These are phyloP conservation scores for Vanessa tameamea DNA, from an alignment of 1,140 invertebrate species.

Conservation along the genomic window DNA sequence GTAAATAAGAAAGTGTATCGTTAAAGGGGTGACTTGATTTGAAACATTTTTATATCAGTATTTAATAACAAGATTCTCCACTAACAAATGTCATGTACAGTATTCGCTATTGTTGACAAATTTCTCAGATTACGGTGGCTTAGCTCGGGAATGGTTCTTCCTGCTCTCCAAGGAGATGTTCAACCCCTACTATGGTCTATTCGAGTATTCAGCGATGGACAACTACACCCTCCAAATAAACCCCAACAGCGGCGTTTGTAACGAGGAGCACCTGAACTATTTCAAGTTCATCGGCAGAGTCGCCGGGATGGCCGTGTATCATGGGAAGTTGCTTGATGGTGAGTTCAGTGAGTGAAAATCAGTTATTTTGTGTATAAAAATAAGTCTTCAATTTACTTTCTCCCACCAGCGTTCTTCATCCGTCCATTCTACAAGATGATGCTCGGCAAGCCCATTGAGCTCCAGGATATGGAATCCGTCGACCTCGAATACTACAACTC, in stretches of 20 bases:
- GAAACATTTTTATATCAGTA: too few species aligned
- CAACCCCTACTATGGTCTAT: slow-evolving; percentile 99
- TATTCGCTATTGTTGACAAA: too few species aligned
- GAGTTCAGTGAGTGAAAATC: too few species aligned
- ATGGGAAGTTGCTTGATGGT: slow-evolving; percentile 98
- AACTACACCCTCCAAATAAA: slow-evolving; percentile 99
- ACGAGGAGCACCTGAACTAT: slow-evolving; percentile 98
- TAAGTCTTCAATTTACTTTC: not conserved
- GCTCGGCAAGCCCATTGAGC: slow-evolving; percentile 95
- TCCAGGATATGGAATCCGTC: slow-evolving; percentile 99
- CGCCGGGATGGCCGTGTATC: slow-evolving; percentile 99
- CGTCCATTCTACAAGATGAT: slow-evolving; percentile 99
- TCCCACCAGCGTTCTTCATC: slow-evolving; percentile 95
- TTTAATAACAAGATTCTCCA: too few species aligned
- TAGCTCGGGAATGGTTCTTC: slow-evolving; percentile 99
- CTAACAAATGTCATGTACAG: too few species aligned
- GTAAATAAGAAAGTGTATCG: too few species aligned
- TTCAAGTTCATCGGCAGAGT: slow-evolving; percentile 99
- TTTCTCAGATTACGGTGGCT: slow-evolving; percentile 94
- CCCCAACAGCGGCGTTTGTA: slow-evolving; percentile 97
- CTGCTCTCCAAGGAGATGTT: slow-evolving; percentile 99
- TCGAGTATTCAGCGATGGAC: slow-evolving; percentile 99
- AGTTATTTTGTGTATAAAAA: too few species aligned
- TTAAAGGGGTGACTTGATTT: too few species aligned
- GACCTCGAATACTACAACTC: slow-evolving; percentile 99